Percentiles rank a stretch among this genome's conserved stretches.
Conservation (phyloP, 1,140 invertebrate species). For the Drosophila asahinai region DNA sequence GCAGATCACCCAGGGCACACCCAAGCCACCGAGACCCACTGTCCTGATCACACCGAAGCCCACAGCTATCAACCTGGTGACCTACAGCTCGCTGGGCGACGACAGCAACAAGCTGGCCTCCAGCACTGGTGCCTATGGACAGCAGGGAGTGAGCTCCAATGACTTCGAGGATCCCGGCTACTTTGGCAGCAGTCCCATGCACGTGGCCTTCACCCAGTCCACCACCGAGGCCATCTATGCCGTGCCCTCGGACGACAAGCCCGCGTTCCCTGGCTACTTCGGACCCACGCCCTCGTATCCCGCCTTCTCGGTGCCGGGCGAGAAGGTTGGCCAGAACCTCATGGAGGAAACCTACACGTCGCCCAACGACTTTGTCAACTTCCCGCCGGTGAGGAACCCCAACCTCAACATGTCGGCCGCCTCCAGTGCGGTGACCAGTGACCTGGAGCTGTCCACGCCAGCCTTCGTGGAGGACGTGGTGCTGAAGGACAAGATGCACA, state of each 20-base stretch:
- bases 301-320: slow-evolving; percentile 76
- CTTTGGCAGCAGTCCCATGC: slow-evolving; percentile 71
- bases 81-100: slow-evolving; percentile 36
- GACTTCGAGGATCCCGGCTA: slow-evolving; percentile 84
- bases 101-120: slow-evolving; percentile 40
- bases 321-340: slow-evolving; percentile 70
- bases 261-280: slow-evolving; percentile 80
- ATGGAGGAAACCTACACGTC: slow-evolving; percentile 87
- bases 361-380: slow-evolving; percentile 90
- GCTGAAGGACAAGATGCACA: slow-evolving; percentile 91
- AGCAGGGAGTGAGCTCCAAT: slow-evolving; percentile 61
- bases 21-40: slow-evolving; percentile 86
- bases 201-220: slow-evolving; percentile 63
- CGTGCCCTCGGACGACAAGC: slow-evolving; percentile 76
- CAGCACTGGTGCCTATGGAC: slow-evolving; percentile 86
- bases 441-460: slow-evolving; percentile 90
- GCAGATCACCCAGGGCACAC: slow-evolving; percentile 71
- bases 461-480: slow-evolving; percentile 90
- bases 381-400: slow-evolving; percentile 93
- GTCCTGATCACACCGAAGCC: slow-evolving; percentile 88
- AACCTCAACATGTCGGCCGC: slow-evolving; percentile 89
- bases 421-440: slow-evolving; percentile 87
- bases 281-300: slow-evolving; percentile 81
- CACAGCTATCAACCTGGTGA: slow-evolving; percentile 77
- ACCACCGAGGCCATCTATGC: slow-evolving; percentile 63